Evolutionary conservation across 2,888 invertebrate species (phyloP), one percentile per base, ranked within the genome.

Genomic region (Aphrophora alni): DNA sequence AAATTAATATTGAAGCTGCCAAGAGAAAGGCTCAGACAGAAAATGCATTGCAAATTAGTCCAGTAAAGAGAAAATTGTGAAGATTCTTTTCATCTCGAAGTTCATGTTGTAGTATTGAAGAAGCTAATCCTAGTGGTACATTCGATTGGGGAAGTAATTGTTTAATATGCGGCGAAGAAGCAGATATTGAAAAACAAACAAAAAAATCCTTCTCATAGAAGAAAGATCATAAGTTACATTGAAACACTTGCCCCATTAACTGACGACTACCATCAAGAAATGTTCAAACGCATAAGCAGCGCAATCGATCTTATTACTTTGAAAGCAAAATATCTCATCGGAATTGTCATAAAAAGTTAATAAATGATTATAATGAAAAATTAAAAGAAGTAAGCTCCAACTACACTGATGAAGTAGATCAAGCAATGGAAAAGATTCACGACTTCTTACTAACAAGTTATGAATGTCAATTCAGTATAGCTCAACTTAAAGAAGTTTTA

Each of bases 391-490:
- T 3, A 14, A 70, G 10, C 4, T 2, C 3, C 25, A 70, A 14
- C 10, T 70, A 70, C 24, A 70, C 4, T 4, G 70, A 70, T 24
- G 24, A 70, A 70, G 24, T 70, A 10, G 25, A 70, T 70, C 70
- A 70, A 70, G 70, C n/a, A 25, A 70, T 70, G 70, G 70, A 70
- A 25, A 26, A 70, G n/a, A 70, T 70, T 14, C 24, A 70, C 25
- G 24, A 70, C 70, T 70, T 70, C 10, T 24, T 70, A 24, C 70
- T 24, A 14, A 21, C 70, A 12, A 70, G 70, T 70, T 17, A 70
- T 24, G 70, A 70, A 5, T 70, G 70, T 25, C 70, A 70, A 70
- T 70, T 70, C 70, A 24, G 24, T 70, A 70, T 70, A 10, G 24
- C 70, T 14, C 24, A 70, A 70, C n/a, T 70, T 10, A 70, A 4